Conservation (phyloP, 2,888 invertebrate species). For the Acronicta aceris region DNA sequence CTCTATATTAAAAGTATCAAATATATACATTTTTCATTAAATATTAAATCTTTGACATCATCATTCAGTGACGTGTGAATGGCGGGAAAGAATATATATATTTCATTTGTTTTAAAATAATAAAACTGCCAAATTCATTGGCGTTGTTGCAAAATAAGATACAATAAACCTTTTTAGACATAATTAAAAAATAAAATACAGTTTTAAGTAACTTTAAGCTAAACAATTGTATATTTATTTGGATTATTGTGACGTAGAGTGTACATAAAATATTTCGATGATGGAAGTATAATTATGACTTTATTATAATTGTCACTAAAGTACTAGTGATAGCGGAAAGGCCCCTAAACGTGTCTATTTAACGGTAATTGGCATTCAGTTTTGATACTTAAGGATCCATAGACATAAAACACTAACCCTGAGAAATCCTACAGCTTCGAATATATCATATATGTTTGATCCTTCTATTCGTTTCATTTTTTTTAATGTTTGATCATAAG, state of each 20-base stretch:
- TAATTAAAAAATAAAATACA: constrained; percentile 6
- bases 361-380: constrained; percentile 20
- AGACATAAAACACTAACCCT: not conserved
- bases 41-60: constrained; percentile 59
- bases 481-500: too few species aligned
- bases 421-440: too few species aligned
- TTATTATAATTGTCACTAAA: constrained; percentile 30
- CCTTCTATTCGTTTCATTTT: too few species aligned
- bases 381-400: not conserved
- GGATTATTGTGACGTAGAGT: constrained; percentile 39
- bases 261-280: constrained; percentile 38
- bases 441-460: too few species aligned
- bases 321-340: constrained; percentile 49
- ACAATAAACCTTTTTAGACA: constrained; percentile 8
- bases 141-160: constrained; percentile 41
- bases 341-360: constrained; percentile 47
- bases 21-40: constrained; percentile 63
- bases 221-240: constrained; percentile 14
- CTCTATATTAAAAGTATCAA: constrained; percentile 57
- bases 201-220: constrained; percentile 14
- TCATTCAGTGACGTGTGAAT: constrained; percentile 55
- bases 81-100: constrained; percentile 38
- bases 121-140: constrained; percentile 29
- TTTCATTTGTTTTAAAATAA: constrained; percentile 29
- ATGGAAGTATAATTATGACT: constrained; percentile 21